A percentile compares a stretch with the other conserved stretches of the same genome.
Conservation (phyloP, 2,888 invertebrate genomes). For the Limnephilus lunatus region DNA sequence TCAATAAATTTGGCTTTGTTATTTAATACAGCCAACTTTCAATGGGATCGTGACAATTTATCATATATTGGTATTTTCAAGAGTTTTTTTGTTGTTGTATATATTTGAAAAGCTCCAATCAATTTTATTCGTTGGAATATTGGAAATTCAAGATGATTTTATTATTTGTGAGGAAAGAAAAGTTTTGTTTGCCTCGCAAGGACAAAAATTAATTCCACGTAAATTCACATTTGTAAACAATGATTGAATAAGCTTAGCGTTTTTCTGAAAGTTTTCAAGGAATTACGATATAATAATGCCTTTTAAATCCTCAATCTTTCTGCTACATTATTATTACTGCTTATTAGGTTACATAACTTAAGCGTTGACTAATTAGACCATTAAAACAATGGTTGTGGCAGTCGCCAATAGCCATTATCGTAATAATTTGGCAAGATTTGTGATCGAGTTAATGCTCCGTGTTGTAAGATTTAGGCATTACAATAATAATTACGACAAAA, state of each 20-base stretch:
- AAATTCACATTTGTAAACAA: neutral
- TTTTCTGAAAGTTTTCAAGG: neutral
- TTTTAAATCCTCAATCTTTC: neutral
- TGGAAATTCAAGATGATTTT: slow-evolving; percentile 2
- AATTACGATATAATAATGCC: neutral
- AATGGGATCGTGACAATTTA: slow-evolving; percentile 22
- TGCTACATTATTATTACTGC: neutral
- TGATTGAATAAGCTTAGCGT: neutral
- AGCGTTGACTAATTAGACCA: neutral
- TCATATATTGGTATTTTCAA: neutral
- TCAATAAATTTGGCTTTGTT: slow-evolving; percentile 16
- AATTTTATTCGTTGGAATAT: slow-evolving; percentile 33
- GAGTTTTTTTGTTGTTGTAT: neutral
- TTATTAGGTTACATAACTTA: neutral
- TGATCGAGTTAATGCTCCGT: slow-evolving; percentile 9
- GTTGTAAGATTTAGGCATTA: neutral
- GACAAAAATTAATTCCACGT: neutral
- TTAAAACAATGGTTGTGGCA: neutral
- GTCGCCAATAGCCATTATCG: neutral
- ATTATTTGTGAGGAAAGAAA: neutral
- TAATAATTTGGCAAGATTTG: slow-evolving; percentile 14
- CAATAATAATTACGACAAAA: neutral
- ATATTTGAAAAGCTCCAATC: slow-evolving; percentile 15
- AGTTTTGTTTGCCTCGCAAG: neutral
- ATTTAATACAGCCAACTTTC: slow-evolving; percentile 40